Evolutionary conservation across 2,888 invertebrate genomes (phyloP).

Genomic region (Trachelus stipa): DNA sequence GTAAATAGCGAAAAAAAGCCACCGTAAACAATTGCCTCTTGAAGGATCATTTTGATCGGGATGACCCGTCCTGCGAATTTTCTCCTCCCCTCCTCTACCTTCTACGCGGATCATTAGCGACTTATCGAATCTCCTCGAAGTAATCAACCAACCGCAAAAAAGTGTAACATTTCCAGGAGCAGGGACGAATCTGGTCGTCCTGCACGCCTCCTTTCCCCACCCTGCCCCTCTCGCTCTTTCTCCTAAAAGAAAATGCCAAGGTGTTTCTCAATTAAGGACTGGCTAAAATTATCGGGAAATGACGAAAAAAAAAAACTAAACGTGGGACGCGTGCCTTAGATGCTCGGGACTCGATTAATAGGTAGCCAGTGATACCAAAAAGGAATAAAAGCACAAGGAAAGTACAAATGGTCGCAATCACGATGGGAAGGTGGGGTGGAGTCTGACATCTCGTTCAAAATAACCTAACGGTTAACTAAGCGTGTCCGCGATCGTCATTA

Average conservation of each 20-base stretch:
- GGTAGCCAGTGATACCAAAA: not conserved
- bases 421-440: not conserved
- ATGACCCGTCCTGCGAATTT: not conserved
- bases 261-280: not conserved
- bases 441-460: constrained; percentile 26
- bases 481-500: constrained; percentile 54
- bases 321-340: not conserved
- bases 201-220: constrained; percentile 34
- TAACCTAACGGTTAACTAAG: constrained; percentile 52
- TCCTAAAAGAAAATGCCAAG: not conserved
- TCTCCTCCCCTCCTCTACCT: not conserved
- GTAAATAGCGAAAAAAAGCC: not conserved
- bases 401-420: not conserved
- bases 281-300: not conserved
- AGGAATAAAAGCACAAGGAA: not conserved
- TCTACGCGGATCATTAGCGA: not conserved
- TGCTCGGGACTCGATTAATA: not conserved
- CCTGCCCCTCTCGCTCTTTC: constrained; percentile 28
- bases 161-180: not conserved
- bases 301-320: not conserved
- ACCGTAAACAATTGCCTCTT: not conserved
- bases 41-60: not conserved
- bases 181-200: constrained; percentile 9
- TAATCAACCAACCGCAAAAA: not conserved
- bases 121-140: not conserved